These are phyloP conservation scores for Meiosimyza platycephala DNA, from an alignment of 2,888 invertebrate species.

Conservation along the genomic window DNA sequence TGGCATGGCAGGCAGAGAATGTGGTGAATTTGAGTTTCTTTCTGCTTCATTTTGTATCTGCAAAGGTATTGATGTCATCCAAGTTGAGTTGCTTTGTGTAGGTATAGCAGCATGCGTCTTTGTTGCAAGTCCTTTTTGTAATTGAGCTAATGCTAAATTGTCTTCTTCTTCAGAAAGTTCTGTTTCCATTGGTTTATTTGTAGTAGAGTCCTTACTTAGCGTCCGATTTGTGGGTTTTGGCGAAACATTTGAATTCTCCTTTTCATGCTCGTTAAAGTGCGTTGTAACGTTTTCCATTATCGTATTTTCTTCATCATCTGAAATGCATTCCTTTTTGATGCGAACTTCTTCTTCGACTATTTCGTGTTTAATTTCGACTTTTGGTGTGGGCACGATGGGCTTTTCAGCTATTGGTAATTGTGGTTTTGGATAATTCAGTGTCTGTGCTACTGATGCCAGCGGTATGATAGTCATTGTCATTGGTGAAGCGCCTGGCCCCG, in stretches of 20 bases:
- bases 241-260: background rate
- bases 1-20: conserved; percentile 47
- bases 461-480: conserved; percentile 63
- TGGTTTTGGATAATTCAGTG: conserved; percentile 33
- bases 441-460: conserved; percentile 48
- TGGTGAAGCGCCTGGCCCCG: conserved; percentile 49
- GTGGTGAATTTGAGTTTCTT: conserved; percentile 20
- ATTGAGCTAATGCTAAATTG: conserved; percentile 40
- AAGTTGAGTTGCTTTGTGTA: background rate
- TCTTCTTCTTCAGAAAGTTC: conserved; percentile 37
- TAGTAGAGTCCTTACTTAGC: background rate
- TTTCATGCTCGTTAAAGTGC: conserved; percentile 14
- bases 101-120: conserved; percentile 12
- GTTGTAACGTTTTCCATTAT: background rate
- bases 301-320: conserved; percentile 45
- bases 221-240: background rate
- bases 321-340: conserved; percentile 49
- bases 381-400: conserved; percentile 53
- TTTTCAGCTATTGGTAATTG: conserved; percentile 36
- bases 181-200: conserved; percentile 20
- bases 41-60: too few relatives aligned
- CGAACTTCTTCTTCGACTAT: conserved; percentile 50
- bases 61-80: background rate
- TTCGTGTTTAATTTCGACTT: conserved; percentile 58
- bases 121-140: conserved; percentile 36